Conservation (phyloP, 2,888 invertebrate genomes). For the Schizaphis graminum region DNA sequence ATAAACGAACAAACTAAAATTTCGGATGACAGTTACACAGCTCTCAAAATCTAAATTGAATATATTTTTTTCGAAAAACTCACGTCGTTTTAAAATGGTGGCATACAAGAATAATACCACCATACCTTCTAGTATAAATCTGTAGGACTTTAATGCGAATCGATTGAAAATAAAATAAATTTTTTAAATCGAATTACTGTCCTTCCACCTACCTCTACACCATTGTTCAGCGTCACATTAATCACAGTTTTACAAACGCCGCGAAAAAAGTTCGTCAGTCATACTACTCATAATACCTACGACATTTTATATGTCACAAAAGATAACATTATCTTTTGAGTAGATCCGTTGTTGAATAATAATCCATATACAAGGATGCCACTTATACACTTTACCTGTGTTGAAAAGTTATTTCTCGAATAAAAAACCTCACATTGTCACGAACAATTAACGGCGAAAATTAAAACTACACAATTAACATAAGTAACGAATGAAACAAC, state of each 20-base stretch:
- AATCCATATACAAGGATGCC: background rate
- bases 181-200: background rate
- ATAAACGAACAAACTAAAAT: slow-evolving; percentile 11
- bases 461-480: background rate
- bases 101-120: background rate
- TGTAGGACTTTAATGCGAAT: background rate
- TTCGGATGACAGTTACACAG: slow-evolving; percentile 1
- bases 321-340: background rate
- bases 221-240: background rate
- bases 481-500: background rate
- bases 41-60: background rate
- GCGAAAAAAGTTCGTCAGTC: background rate
- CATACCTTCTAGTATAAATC: background rate
- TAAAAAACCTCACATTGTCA: background rate
- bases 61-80: background rate
- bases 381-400: background rate
- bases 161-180: background rate
- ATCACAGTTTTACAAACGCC: background rate
- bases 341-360: background rate
- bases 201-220: background rate
- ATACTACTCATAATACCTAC: background rate
- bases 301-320: background rate
- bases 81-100: background rate
- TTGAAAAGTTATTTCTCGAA: background rate
- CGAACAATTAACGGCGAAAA: background rate